Evolutionary conservation across 2,888 invertebrate species (phyloP), one percentile per base, ranked within the genome.

Genomic region (Seira ritae): DNA sequence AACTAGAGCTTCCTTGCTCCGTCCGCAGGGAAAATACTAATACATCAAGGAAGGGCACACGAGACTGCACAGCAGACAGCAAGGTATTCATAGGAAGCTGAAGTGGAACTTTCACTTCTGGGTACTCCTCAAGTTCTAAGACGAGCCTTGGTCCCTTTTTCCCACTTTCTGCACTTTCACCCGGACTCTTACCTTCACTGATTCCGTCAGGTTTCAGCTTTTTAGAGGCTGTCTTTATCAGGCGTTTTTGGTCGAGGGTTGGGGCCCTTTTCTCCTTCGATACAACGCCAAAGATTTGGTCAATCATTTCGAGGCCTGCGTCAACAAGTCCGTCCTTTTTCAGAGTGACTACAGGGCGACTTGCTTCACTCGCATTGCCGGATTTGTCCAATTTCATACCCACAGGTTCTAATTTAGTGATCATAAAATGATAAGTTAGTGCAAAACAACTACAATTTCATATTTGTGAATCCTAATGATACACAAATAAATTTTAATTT

Each of bases 181-280:
- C 82, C 19, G 37, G 67, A 69, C 46, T 69, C 68, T 85, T 88
- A 1, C 42, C 71, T 66, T 84, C 83, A 20, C 65, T 73, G 4
- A 80, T 37, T 55, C 83, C 84, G 10, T 88, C 88, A 1, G 88
- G 84, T 69, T 88, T 88, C 10, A 88, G 65, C 65, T 87, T 88
- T 62, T 88, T 88, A 1, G 86, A 85, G 1, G 88, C 87, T 8
- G 83, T 84, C 69, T 87, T 88, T 10, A 87, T 84, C 8, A 85
- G 80, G 10, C 88, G 77, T 72, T 87, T 86, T n/a, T 62, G 69
- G 12, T 75, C 84, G 8, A 76, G 75, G 10, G 79, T 69, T 85
- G 95, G 94, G 66, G 97, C 93, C 91, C 97, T 97, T 91, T 97
- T 97, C 91, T 97, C 96, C 73, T 96, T 96, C 19, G 95, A 95